Percentiles rank a stretch among this genome's conserved stretches.
Conservation (phyloP, 2,888 invertebrate species). For the Apomyelois bistriatella region DNA sequence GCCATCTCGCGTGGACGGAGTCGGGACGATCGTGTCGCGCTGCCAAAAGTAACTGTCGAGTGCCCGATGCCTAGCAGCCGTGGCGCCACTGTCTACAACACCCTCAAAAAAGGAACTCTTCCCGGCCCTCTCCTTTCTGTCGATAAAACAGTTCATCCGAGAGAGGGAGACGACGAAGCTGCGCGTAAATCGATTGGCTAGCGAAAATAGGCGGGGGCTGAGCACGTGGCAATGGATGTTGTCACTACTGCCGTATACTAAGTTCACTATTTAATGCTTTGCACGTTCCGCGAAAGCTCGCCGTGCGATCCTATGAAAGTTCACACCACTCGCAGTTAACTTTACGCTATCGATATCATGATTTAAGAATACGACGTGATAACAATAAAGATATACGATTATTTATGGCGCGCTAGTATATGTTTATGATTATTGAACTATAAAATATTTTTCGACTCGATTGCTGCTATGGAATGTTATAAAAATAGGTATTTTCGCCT, state of each 20-base stretch:
- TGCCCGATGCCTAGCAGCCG: conserved; percentile 24
- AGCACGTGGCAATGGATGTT: conserved; percentile 67
- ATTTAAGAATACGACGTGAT: conserved; percentile 13
- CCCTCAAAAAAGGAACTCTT: conserved; percentile 36
- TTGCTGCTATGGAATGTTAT: neutral
- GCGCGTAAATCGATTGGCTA: conserved; percentile 70
- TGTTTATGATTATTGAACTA: neutral
- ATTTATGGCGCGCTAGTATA: neutral
- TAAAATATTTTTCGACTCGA: conserved; percentile 1
- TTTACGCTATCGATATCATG: conserved; percentile 22
- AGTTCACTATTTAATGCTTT: conserved; percentile 49
- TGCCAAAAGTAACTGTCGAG: conserved; percentile 46
- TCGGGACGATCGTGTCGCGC: conserved; percentile 34
- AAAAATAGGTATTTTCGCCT: too few relatives aligned
- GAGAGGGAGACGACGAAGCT: conserved; percentile 55
- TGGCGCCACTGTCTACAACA: conserved; percentile 58
- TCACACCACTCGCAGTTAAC: conserved; percentile 23
- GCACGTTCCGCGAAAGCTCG: conserved; percentile 44
- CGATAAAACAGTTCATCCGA: conserved; percentile 61
- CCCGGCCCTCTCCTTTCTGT: conserved; percentile 46
- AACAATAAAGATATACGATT: conserved; percentile 1
- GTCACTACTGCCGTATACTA: conserved; percentile 44
- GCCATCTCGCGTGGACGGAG: conserved; percentile 55
- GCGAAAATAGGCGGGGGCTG: conserved; percentile 64
- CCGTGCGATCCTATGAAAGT: conserved; percentile 39